Percentiles rank a stretch among this genome's conserved stretches.
Evolutionary conservation across 2,888 invertebrate species (phyloP).

Genomic region (Drosophila neutralis): DNA sequence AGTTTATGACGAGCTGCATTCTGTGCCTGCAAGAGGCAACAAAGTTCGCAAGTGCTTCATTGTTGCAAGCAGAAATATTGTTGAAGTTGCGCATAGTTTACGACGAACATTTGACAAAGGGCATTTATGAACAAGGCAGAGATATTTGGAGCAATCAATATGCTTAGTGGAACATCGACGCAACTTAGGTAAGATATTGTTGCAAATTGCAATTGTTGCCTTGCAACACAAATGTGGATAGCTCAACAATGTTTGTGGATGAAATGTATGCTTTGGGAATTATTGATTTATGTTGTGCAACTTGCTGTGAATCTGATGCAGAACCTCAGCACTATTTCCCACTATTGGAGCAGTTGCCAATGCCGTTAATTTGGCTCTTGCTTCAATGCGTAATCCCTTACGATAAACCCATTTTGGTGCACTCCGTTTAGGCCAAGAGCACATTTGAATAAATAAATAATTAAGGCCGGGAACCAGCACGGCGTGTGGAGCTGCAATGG

Average conservation of each 20-base stretch:
- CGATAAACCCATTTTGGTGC: neutral
- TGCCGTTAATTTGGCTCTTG: neutral
- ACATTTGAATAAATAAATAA: neutral
- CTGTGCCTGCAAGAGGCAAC: constrained; percentile 22
- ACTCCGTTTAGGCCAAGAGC: neutral
- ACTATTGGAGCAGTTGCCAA: neutral
- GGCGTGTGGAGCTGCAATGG: neutral
- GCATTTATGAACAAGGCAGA: neutral
- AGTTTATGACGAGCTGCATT: constrained; percentile 32
- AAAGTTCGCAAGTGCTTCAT: neutral
- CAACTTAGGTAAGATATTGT: neutral
- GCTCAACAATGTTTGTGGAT: neutral
- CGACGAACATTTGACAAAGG: neutral
- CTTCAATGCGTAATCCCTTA: neutral
- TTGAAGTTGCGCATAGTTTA: neutral
- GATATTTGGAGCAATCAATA: neutral
- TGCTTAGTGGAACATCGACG: neutral
- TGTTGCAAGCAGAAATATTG: neutral
- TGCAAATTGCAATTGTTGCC: neutral
- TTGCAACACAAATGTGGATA: neutral
- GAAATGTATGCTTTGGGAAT: neutral
- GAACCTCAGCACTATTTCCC: neutral
- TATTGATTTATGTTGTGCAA: neutral
- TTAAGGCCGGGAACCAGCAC: neutral
- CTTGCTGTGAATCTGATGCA: neutral